phyloP scores from a whole-genome alignment of 1,140 invertebrate species.

The Caenorhabditis briggsae region DNA sequence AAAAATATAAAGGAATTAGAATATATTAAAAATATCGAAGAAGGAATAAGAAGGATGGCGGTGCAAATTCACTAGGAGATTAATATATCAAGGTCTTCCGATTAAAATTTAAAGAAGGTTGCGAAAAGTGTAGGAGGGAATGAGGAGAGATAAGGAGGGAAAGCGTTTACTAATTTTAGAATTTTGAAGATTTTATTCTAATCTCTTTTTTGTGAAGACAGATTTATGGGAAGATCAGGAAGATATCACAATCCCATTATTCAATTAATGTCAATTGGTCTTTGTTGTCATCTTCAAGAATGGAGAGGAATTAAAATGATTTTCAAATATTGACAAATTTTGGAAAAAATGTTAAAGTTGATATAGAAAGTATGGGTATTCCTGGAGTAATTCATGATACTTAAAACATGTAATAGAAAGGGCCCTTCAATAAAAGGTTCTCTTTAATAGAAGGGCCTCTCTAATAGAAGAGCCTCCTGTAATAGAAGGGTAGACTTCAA shows the following conservation, averaged over 20 bases:
- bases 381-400: no score
- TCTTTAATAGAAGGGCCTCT: no score
- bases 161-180: constrained; percentile 9
- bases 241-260: not conserved
- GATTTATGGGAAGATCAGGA: not conserved
- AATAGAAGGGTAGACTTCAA: no score
- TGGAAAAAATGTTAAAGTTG: not conserved
- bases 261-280: constrained; percentile 10
- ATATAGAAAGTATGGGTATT: no score
- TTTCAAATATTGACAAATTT: not conserved
- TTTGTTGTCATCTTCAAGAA: not conserved
- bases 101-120: not conserved
- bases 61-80: not conserved
- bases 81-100: constrained; percentile 16
- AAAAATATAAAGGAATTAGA: not conserved
- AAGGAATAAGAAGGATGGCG: not conserved
- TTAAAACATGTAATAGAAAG: no score
- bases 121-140: constrained; percentile 16
- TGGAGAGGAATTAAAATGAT: not conserved
- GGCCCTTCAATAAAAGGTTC: no score
- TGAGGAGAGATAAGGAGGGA: not conserved
- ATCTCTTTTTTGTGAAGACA: not conserved
- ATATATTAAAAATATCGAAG: constrained; percentile 7
- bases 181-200: not conserved
- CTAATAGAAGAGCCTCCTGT: no score